Evolutionary conservation across 2,113 vertebrate species (phyloP), one percentile per base, ranked within the genome.

Genomic region (Loxodonta africana): DNA sequence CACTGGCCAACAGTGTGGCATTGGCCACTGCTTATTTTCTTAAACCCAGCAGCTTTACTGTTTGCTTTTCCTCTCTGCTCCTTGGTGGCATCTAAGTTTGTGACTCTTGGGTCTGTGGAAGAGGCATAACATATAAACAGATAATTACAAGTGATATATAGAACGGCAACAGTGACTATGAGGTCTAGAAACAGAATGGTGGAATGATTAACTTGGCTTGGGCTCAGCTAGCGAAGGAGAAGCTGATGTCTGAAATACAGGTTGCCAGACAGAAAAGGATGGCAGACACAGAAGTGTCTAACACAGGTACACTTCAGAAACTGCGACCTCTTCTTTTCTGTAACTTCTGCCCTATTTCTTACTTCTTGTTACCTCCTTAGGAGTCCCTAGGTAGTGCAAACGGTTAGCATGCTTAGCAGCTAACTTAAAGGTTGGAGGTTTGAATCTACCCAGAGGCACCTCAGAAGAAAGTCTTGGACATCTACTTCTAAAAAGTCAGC

Each of bases 131-230:
- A 37, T 14, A 73, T 14, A 51, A 73, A 67, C 53, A 44, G 44
- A 53, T 12, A 28, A 74, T 63, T 44, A 92, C 0, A 11, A 26
- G 53, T 0, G 0, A n/a, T 37, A 63, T 5, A 48, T 0, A 48
- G 73, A 65, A 73, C 1, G 33, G 81, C 48, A 48, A 14, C 5
- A 51, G 78, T 1, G 1, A 33, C 90, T 80, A 5, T 20, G 51
- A 95, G 46, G 37, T 60, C 30, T 33, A 51, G 69, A 62, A n/a
- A 57, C 23, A 44, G 23, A 63, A 60, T 62, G 33, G 14, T 33
- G 18, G 82, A 81, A 76, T 25, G 8, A 14, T 11, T 14, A 65
- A 28, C 37, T 83, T 53, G 74, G 33, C 71, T 37, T 69, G 63
- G 48, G 76, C 44, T 30, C 18, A 86, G 73, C 44, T 8, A 44